These are phyloP conservation scores for Enteromius anoplus DNA, from an alignment of 2,797 vertebrate species.

Conservation along the genomic window DNA sequence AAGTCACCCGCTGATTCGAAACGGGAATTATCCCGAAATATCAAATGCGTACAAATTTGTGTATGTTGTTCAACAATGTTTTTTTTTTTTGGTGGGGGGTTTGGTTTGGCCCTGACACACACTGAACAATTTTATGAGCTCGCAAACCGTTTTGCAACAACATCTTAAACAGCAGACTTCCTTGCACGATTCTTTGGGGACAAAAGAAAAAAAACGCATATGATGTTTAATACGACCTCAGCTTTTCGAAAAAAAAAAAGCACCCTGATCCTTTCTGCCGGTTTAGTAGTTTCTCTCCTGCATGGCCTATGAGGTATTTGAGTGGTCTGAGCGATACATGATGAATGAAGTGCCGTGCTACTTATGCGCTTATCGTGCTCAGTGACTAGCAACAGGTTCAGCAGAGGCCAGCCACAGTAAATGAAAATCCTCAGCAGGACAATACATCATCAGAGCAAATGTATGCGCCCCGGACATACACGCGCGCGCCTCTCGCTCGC, in stretches of 20 bases:
- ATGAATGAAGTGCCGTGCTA: slow-evolving; percentile 98
- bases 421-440: slow-evolving; percentile 99
- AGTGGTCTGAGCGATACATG: slow-evolving; percentile 96
- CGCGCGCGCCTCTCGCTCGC: slow-evolving; percentile 74
- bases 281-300: slow-evolving; percentile 85
- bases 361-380: slow-evolving; percentile 99
- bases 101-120: slow-evolving; percentile 31
- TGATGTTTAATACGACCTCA: slow-evolving; percentile 73
- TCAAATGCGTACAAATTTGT: slow-evolving; percentile 52
- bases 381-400: slow-evolving; percentile 99
- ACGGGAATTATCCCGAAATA: slow-evolving; percentile 46
- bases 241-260: slow-evolving; percentile 64
- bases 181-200: slow-evolving; percentile 22
- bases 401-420: slow-evolving; percentile 98
- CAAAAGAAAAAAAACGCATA: slow-evolving; percentile 12
- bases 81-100: neutral
- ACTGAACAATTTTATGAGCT: slow-evolving; percentile 26
- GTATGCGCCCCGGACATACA: slow-evolving; percentile 91
- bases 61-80: slow-evolving; percentile 1
- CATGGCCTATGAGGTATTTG: slow-evolving; percentile 95
- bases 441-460: slow-evolving; percentile 99
- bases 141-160: slow-evolving; percentile 29
- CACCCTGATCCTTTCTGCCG: slow-evolving; percentile 78
- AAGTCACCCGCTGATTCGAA: slow-evolving; percentile 54
- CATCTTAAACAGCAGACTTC: slow-evolving; percentile 26